Evolutionary conservation across 2,888 invertebrate species (phyloP).

Genomic region (Phyllotreta cruciferae): DNA sequence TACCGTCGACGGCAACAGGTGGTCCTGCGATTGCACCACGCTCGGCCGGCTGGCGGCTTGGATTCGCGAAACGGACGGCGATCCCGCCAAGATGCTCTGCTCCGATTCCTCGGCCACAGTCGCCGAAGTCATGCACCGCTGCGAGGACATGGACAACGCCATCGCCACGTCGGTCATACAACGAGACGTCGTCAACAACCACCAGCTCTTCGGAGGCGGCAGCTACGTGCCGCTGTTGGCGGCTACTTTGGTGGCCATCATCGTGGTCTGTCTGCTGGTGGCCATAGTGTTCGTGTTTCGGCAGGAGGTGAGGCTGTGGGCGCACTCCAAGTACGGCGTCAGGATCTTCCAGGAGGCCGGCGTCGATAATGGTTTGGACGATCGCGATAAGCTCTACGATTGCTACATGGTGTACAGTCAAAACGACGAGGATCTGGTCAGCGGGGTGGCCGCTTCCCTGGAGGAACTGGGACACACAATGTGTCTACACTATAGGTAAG

Average conservation of each 20-base stretch:
- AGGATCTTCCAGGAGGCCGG: slow-evolving; percentile 72
- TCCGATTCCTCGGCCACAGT: slow-evolving; percentile 63
- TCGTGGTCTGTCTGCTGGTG: slow-evolving; percentile 72
- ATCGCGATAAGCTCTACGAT: slow-evolving; percentile 70
- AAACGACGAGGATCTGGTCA: slow-evolving; percentile 78
- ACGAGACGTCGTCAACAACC: slow-evolving; percentile 66
- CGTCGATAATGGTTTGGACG: slow-evolving; percentile 61
- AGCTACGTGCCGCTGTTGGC: slow-evolving; percentile 79
- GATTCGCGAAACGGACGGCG: slow-evolving; percentile 72
- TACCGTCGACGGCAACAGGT: slow-evolving; percentile 78
- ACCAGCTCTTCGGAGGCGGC: slow-evolving; percentile 69
- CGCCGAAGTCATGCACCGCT: slow-evolving; percentile 64
- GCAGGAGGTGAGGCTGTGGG: slow-evolving; percentile 80
- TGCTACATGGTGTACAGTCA: slow-evolving; percentile 88
- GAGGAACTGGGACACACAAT: slow-evolving; percentile 75
- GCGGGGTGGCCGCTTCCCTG: slow-evolving; percentile 71
- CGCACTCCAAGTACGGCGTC: slow-evolving; percentile 79
- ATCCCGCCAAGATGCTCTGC: slow-evolving; percentile 75
- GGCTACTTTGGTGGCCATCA: slow-evolving; percentile 72
- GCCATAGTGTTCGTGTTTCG: slow-evolving; percentile 77
- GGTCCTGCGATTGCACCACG: slow-evolving; percentile 83
- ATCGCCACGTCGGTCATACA: slow-evolving; percentile 66
- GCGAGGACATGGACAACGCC: slow-evolving; percentile 73
- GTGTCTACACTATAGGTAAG: slow-evolving; percentile 69
- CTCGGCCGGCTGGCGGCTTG: slow-evolving; percentile 73